A percentile compares a stretch with the other conserved stretches of the same genome.
These are phyloP conservation scores for Grapholita molesta DNA, from an alignment of 1,140 invertebrate genomes.

Conservation along the genomic window DNA sequence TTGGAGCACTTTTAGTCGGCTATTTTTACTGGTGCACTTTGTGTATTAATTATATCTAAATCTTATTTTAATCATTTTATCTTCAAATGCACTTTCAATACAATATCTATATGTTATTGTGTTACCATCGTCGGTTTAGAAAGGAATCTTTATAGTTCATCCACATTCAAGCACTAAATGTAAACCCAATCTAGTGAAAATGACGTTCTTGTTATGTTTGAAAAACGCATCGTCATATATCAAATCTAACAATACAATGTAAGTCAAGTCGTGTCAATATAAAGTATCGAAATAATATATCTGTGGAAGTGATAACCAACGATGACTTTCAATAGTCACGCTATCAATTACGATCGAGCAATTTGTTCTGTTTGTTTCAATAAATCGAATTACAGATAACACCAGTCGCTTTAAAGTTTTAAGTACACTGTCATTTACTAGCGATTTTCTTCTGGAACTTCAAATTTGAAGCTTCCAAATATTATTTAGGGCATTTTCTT, in stretches of 20 bases:
- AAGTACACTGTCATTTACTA: background rate
- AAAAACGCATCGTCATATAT: background rate
- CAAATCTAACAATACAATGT: background rate
- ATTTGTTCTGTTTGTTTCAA: background rate
- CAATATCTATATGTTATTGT: too few species aligned
- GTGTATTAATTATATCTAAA: too few species aligned
- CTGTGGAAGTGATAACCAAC: background rate
- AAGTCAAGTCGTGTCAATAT: background rate
- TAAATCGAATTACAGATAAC: background rate
- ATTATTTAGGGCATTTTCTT: too few species aligned
- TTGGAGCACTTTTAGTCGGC: too few species aligned
- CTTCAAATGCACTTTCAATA: too few species aligned
- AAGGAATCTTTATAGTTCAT: too few species aligned
- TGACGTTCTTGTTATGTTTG: too few species aligned
- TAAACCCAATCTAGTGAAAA: too few species aligned
- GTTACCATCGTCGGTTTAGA: too few species aligned
- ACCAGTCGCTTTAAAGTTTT: background rate
- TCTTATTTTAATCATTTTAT: too few species aligned
- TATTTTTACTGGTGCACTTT: too few species aligned
- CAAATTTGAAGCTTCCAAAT: background rate
- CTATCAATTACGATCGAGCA: background rate
- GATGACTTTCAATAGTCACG: background rate
- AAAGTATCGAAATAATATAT: background rate
- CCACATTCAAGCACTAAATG: too few species aligned
- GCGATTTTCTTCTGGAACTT: background rate